Conservation (phyloP, 1,140 invertebrate species). For the Ruditapes philippinarum region DNA sequence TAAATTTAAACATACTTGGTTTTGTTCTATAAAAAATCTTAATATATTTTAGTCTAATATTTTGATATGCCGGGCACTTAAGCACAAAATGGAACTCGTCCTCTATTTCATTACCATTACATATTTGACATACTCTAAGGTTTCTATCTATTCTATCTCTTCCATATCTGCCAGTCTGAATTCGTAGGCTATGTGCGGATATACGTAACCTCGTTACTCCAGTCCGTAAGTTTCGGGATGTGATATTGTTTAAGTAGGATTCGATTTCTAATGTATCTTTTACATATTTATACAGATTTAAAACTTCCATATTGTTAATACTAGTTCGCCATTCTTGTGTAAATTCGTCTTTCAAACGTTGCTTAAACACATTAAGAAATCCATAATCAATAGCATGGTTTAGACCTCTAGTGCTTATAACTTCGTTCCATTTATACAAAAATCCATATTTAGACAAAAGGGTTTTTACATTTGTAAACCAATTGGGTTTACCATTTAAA, state of each 20-base stretch:
- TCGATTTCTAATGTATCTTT: neutral
- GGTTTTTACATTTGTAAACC: neutral
- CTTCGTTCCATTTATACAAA: neutral
- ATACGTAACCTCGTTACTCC: neutral
- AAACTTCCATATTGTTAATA: neutral
- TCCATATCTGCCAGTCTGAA: neutral
- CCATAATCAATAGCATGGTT: neutral
- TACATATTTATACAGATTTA: neutral
- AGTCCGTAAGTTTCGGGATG: neutral
- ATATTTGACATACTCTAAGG: neutral
- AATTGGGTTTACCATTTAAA: neutral
- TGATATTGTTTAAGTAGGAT: neutral
- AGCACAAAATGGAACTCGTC: slow-evolving; percentile 10
- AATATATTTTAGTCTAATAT: neutral
- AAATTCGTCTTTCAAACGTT: neutral
- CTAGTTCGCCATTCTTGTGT: neutral
- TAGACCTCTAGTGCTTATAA: neutral
- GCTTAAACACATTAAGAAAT: neutral
- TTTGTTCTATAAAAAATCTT: neutral
- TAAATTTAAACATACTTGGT: neutral
- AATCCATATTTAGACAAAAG: neutral
- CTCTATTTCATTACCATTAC: neutral
- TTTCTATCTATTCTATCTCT: neutral
- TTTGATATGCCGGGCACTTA: neutral
- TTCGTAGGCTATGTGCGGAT: neutral